Conservation (phyloP, 2,113 vertebrate genomes). For the Micromys minutus region DNA sequence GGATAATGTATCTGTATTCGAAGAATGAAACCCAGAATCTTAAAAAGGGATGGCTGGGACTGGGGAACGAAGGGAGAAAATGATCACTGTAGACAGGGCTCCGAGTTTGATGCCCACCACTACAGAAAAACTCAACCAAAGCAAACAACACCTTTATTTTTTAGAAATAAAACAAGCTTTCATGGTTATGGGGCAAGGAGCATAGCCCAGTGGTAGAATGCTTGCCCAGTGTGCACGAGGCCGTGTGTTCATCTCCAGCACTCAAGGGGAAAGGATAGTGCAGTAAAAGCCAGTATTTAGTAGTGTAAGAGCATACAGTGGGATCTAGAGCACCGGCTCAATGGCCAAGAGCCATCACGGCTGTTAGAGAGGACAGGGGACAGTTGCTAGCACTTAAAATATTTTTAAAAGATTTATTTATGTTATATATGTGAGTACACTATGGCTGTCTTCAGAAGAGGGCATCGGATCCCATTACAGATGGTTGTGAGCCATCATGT, state of each 20-base stretch:
- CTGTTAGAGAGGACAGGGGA: not conserved
- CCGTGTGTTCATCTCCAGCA: too few relatives aligned
- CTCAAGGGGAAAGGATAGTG: not conserved
- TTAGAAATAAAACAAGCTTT: not conserved
- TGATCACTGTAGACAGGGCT: not conserved
- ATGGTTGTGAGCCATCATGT: too few relatives aligned
- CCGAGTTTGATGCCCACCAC: not conserved
- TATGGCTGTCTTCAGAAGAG: too few relatives aligned
- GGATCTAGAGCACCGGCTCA: not conserved
- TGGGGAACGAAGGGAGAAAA: not conserved
- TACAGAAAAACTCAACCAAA: not conserved
- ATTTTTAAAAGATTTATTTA: too few relatives aligned
- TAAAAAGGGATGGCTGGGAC: not conserved
- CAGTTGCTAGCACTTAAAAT: not conserved
- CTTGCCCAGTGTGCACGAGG: not conserved
- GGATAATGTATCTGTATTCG: not conserved
- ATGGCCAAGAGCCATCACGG: not conserved
- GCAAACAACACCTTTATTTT: not conserved
- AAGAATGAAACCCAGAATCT: not conserved
- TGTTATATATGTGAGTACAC: too few relatives aligned
- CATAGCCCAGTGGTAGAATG: not conserved
- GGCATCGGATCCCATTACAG: too few relatives aligned
- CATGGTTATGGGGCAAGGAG: not conserved
- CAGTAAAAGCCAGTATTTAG: not conserved
- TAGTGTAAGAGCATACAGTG: not conserved